Conservation (phyloP, 2,113 vertebrate species). For the Rhizomys pruinosus region DNA sequence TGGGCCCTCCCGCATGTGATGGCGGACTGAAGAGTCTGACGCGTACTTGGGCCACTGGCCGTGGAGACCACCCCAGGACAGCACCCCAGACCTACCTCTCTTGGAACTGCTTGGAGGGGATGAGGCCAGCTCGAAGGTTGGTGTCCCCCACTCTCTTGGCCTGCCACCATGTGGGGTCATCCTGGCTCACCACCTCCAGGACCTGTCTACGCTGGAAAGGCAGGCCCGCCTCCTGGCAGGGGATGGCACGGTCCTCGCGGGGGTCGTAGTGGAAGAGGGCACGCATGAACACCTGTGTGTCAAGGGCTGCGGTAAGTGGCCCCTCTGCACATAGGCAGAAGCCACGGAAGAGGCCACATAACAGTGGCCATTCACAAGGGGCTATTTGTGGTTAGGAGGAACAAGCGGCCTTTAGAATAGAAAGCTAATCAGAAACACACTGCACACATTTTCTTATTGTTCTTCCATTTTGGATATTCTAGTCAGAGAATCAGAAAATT, state of each 20-base stretch:
- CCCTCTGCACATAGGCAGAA: too few relatives aligned
- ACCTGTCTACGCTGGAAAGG: constrained; percentile 92
- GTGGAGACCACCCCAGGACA: not conserved
- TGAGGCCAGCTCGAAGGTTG: constrained; percentile 94
- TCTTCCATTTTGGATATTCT: not conserved
- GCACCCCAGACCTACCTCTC: constrained; percentile 91
- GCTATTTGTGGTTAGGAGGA: too few relatives aligned
- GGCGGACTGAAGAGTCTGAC: not conserved
- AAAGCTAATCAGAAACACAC: not conserved
- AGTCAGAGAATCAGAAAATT: not conserved
- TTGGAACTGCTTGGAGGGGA: constrained; percentile 95
- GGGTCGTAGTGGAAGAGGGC: constrained; percentile 96
- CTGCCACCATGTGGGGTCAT: constrained; percentile 97
- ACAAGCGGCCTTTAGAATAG: not conserved
- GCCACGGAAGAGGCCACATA: accelerated
- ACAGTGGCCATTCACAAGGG: not conserved
- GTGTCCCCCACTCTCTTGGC: constrained; percentile 95
- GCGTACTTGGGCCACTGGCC: not conserved
- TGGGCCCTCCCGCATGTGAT: too few relatives aligned
- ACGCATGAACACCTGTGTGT: constrained; percentile 92
- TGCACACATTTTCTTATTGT: not conserved
- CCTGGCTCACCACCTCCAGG: constrained; percentile 96
- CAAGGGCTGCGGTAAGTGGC: not conserved
- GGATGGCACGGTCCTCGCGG: constrained; percentile 95
- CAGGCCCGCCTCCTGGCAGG: constrained; percentile 96